Conservation (phyloP, 2,888 invertebrate genomes). For the Oasisia sp. region DNA sequence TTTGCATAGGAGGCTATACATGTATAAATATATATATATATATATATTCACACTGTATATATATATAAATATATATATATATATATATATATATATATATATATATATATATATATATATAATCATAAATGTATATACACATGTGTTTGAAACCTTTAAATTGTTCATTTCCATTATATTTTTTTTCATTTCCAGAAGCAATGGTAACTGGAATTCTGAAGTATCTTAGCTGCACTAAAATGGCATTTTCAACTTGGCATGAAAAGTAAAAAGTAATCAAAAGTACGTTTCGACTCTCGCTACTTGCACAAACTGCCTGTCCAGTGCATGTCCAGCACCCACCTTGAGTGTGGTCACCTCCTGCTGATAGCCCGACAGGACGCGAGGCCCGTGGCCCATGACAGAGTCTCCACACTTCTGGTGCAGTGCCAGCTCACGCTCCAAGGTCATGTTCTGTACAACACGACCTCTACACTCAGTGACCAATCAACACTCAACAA, state of each 20-base stretch:
- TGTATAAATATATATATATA: neutral
- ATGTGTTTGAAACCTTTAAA: too few species aligned
- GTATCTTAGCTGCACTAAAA: neutral
- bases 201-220: neutral
- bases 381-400: conserved; percentile 18
- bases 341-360: conserved; percentile 30
- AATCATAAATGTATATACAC: too few species aligned
- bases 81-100: too few species aligned
- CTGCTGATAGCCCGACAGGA: conserved; percentile 28
- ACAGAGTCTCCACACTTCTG: neutral
- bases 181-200: neutral
- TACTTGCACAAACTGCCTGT: too few species aligned
- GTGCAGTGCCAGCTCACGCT: neutral
- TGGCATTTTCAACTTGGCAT: neutral
- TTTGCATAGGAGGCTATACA: neutral
- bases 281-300: too few species aligned
- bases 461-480: neutral
- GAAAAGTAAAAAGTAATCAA: too few species aligned
- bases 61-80: too few species aligned
- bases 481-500: neutral
- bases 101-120: too few species aligned
- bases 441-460: neutral
- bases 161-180: too few species aligned
- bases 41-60: too few species aligned
- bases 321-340: neutral